Base-by-base conservation (phyloP, 2,888 invertebrate genomes). In the Graphium colonna region DNA sequence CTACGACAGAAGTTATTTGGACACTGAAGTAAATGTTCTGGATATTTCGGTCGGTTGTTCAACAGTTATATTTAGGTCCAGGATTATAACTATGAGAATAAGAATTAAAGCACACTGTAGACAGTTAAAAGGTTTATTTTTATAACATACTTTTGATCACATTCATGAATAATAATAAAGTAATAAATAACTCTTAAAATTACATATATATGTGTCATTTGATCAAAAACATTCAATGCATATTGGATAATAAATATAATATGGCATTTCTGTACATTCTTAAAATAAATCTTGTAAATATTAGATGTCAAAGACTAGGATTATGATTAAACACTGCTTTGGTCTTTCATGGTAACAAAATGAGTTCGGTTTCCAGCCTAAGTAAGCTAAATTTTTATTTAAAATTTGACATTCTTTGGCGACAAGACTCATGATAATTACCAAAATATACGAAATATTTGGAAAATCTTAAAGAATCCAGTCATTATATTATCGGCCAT, bases 131-230 rank as follows among this genome's bases (percentile, higher is more conserved):
- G 4, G 33, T 54, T 33, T 50, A 54, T 54, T 54, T 54, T 54
- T 31, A 49, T 45, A 54, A 54, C 54, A 54, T 54, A 45, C 21
- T 36, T 36, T 49, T 54, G 33, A 33, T 44, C 45, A 18, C 15
- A 54, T 33, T 26, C 44, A 49, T 33, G 43, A 45, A 21, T 50
- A 49, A 53, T 47, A 54, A 50, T 38, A 60, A 58, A 55, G 58
- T 55, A 61, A 62, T 64, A 61, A 64, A 64, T 64, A 61, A 60
- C 48, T 39, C 47, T 52, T 51, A 51, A 52, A 39, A 48, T 43
- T 15, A 36, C 18, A 50, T 42, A 42, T 12, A 12, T 12, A 36
- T 13, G 36, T 44, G 48, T 53, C 53, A 55, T 52, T 51, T 43
- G 10, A 49, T 52, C 39, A 1, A 21, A 40, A 53, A 33, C n/a